Base-by-base conservation (phyloP, 2,888 invertebrate species). In the Pristionchus fissidentatus region DNA sequence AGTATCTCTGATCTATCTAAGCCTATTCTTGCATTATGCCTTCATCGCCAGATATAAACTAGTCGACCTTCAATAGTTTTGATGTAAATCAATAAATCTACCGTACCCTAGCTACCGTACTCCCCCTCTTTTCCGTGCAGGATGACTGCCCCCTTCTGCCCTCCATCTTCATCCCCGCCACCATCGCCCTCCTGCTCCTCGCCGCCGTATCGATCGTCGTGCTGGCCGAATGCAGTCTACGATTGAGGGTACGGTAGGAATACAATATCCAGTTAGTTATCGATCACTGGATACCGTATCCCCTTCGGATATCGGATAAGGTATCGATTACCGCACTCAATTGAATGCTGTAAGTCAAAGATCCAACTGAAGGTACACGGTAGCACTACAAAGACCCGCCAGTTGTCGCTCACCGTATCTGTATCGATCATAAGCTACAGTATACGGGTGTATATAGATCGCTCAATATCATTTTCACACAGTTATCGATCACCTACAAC, bases 81-180 rank as follows among this genome's bases (percentile, higher is more conserved):
- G n/a, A n/a, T n/a, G n/a, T n/a, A n/a, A n/a, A n/a, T n/a, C n/a
- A n/a, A n/a, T n/a, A n/a, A n/a, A n/a, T 26, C 38, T 62, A 62
- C 38, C 66, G 66, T 38, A 38, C 0, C 38, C 38, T 5, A 5
- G 38, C 38, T 66, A 35, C 66, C 35, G 66, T 66, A 66, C 22
- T 38, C 57, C 32, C 32, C 1, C 4, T 26, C 15, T 57, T 29
- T 26, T 26, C 57, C 26, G 1, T 57, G 10, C 3, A 70, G 70
- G 70, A 70, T 43, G 70, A 70, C 70, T 70, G 70, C 26, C 26
- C 70, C 70, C 4, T 41, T 13, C n/a, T 70, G 41, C 70, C 70
- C 5, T 41, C 70, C 5, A 7, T 38, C 70, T 43, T 70, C 70
- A 22, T 70, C 13, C 38, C 70, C 41, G 70, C 70, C 10, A 4